phyloP scores from a whole-genome alignment of 2,888 invertebrate genomes.

The Hypena proboscidalis region DNA sequence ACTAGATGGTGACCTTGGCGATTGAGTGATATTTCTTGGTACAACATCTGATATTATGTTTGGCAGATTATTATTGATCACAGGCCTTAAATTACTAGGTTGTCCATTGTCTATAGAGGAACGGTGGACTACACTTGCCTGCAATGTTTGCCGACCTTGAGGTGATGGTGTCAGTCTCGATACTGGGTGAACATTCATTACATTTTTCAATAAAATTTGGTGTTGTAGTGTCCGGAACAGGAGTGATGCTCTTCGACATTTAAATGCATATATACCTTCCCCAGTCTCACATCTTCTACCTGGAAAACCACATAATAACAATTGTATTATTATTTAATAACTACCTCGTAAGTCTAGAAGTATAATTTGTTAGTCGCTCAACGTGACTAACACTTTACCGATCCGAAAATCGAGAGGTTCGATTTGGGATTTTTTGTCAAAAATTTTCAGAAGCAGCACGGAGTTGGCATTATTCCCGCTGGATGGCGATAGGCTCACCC shows the following conservation, averaged over 20 bases:
- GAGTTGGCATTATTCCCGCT: too few species aligned
- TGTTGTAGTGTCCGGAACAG: slow-evolving; percentile 95
- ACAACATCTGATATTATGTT: slow-evolving; percentile 49
- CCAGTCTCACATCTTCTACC: slow-evolving; percentile 94
- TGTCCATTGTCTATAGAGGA: slow-evolving; percentile 77
- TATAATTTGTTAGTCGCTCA: too few species aligned
- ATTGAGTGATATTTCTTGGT: slow-evolving; percentile 55
- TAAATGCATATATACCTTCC: slow-evolving; percentile 97
- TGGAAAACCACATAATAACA: slow-evolving; percentile 58
- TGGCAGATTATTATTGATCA: slow-evolving; percentile 57
- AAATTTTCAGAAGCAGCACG: too few species aligned
- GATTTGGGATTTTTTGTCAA: too few species aligned
- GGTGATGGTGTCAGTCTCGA: slow-evolving; percentile 70
- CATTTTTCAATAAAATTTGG: slow-evolving; percentile 89
- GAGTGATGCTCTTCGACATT: slow-evolving; percentile 93
- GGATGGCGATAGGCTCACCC: too few species aligned
- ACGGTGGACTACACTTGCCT: slow-evolving; percentile 74
- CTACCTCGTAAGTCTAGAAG: neutral
- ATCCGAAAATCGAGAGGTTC: too few species aligned
- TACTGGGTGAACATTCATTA: slow-evolving; percentile 65
- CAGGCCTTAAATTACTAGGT: slow-evolving; percentile 53
- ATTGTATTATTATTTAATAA: neutral
- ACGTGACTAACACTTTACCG: too few species aligned
- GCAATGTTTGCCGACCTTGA: slow-evolving; percentile 71
- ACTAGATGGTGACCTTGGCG: slow-evolving; percentile 83